Evolutionary conservation across 2,888 invertebrate species (phyloP), one percentile per base, ranked within the genome.

Genomic region (Amphipyra berbera): DNA sequence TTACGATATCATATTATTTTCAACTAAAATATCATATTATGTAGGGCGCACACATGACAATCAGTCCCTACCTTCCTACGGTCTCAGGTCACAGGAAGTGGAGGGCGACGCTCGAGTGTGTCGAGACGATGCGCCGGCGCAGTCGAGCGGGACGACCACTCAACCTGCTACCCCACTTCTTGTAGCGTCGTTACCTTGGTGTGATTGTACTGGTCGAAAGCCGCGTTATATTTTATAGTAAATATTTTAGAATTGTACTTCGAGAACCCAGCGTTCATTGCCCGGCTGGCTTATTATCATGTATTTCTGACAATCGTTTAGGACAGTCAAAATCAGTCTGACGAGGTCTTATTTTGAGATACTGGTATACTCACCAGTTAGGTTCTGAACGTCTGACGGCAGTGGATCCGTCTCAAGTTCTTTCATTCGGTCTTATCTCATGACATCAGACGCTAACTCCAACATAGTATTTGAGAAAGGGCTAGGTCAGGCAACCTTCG

Each of bases 101-200:
- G 62, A 62, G 79, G 68, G 76, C 73, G 70, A 76, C 68, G 59
- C 67, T 61, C 78, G 62, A 77, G 78, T 77, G 78, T 74, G 69
- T 58, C 61, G 66, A 68, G 68, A 55, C 73, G 74, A 59, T 61
- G 68, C 50, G 61, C 44, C 30, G 3, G 46, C 62, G 62, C 76
- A 66, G 46, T 68, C 52, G 47, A 48, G 55, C 76, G 67, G 44
- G 27, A 58, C 79, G 67, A 47, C 33, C 68, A 68, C 76, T 66
- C 69, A 68, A 69, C 72, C 72, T 74, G 74, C 70, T 72, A 74
- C 74, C 72, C 72, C 60, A 72, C 70, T 72, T 72, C 45, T 45
- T 54, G 12, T 41, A 8, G 7, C 38, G 21, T 45, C 42, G 6
- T 72, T 63, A 69, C 72, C 74, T 72, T 72, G 72, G 21, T 27